Base-by-base conservation (phyloP, 2,797 vertebrate genomes). In the Urocyon cinereoargenteus region DNA sequence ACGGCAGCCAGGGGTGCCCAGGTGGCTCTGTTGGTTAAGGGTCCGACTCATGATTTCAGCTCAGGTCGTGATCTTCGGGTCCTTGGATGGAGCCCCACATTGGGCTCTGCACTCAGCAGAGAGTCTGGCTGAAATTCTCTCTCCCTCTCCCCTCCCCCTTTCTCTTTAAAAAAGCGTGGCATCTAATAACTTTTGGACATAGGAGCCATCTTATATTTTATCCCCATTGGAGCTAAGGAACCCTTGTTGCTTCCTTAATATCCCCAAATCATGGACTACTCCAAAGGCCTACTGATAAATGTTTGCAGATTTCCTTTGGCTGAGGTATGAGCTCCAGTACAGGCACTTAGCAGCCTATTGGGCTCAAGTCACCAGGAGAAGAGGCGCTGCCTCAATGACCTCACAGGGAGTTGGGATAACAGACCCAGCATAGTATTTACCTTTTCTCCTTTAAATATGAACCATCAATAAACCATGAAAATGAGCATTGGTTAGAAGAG, bases 331-430 rank as follows among this genome's bases (percentile, higher is more conserved):
- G 40, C 72, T 49, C 72, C 24, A 8, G 40, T 4, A 5, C 1
- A 3, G 36, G 13, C 24, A 7, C 2, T 1, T 14, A 26, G 40
- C 14, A 45, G 24, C 72, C 40, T 16, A 6, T 15, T 45, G 40
- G 40, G 72, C 72, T 1, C 36, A 15, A 2, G 72, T 26, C 40
- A 3, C 70, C 6, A 2, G 22, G 36, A 22, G 36, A 9, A n/a
- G 21, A 45, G 70, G 12, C 6, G 22, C 70, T 5, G 13, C 72
- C 72, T 75, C 7, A 14, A 9, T 49, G 72, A 28, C 40, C 16
- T 28, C 72, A 26, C 6, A 9, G 24, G 24, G 40, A 28, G 13
- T 49, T 45, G 40, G 24, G 0, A 15, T 7, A 45, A 24, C 40
- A 4, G 40, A 73, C 6, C 40, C 40, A 15, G 24, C 72, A 16